These are phyloP conservation scores for Xenopus petersii DNA, from an alignment of 2,797 vertebrate species.

Conservation along the genomic window DNA sequence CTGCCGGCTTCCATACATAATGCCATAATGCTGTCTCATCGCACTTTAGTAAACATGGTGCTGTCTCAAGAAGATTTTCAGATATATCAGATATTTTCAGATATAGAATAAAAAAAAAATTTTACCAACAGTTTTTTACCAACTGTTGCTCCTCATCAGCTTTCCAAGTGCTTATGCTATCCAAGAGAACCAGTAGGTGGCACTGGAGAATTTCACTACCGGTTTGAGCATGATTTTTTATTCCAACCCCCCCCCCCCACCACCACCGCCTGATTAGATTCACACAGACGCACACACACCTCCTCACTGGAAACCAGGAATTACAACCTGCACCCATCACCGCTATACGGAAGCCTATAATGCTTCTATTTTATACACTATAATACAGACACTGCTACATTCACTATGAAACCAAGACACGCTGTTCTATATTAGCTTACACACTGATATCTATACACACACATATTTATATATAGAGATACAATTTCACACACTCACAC, in stretches of 20 bases:
- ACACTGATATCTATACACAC: background rate
- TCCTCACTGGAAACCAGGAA: conserved; percentile 28
- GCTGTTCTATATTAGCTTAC: background rate
- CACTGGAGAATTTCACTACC: conserved; percentile 21
- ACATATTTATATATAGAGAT: no score
- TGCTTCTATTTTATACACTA: conserved; percentile 6
- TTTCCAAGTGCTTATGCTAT: background rate
- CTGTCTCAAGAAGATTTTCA: no score
- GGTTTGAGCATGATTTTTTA: background rate
- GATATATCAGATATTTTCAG: no score
- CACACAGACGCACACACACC: background rate
- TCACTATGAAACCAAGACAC: conserved; percentile 1
- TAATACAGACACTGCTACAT: background rate
- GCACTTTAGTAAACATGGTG: no score
- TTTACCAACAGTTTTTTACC: no score
- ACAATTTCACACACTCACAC: background rate
- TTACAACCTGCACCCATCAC: conserved; percentile 43
- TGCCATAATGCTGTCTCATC: no score
- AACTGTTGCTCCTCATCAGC: no score
- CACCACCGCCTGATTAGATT: background rate
- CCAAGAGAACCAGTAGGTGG: conserved; percentile 30
- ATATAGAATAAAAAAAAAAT: no score
- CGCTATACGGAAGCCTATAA: conserved; percentile 10
- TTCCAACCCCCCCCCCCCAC: conserved; percentile 5
- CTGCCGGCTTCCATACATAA: no score